phyloP scores from a whole-genome alignment of 2,888 invertebrate genomes.

The Orthonevra nobilis region DNA sequence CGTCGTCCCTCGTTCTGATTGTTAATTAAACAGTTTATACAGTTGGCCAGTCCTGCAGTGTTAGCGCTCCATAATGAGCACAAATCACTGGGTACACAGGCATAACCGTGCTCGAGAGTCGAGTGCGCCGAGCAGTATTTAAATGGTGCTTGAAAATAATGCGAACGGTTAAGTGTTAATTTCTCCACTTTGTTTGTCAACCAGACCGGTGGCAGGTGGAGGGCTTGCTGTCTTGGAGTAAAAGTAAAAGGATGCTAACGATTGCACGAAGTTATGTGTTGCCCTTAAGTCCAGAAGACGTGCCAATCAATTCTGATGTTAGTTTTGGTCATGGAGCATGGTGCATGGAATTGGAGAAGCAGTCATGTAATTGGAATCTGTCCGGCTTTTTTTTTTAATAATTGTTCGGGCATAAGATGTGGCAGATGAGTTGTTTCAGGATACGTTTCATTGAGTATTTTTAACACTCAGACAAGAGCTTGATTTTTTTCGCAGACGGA shows the following conservation, averaged over 20 bases:
- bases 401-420: no score
- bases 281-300: no score
- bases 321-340: background rate
- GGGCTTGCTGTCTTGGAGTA: background rate
- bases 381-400: no score
- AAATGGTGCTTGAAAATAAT: slow-evolving; percentile 62
- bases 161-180: slow-evolving; percentile 60
- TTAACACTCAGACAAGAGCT: no score
- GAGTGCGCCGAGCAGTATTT: slow-evolving; percentile 56
- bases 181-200: slow-evolving; percentile 49
- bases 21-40: slow-evolving; percentile 60
- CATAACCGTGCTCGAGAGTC: slow-evolving; percentile 11
- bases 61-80: slow-evolving; percentile 41
- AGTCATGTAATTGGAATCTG: no score
- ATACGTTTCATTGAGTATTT: no score
- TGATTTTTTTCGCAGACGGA: no score
- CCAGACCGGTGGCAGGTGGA: slow-evolving; percentile 15
- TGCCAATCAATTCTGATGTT: no score
- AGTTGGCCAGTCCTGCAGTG: slow-evolving; percentile 14
- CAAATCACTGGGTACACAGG: slow-evolving; percentile 36
- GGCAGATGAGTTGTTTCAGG: no score
- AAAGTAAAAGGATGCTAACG: background rate
- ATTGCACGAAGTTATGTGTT: no score
- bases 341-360: background rate
- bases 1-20: slow-evolving; percentile 15